These are phyloP conservation scores for Thaumatotibia leucotreta DNA, from an alignment of 1,140 invertebrate genomes.

Conservation along the genomic window DNA sequence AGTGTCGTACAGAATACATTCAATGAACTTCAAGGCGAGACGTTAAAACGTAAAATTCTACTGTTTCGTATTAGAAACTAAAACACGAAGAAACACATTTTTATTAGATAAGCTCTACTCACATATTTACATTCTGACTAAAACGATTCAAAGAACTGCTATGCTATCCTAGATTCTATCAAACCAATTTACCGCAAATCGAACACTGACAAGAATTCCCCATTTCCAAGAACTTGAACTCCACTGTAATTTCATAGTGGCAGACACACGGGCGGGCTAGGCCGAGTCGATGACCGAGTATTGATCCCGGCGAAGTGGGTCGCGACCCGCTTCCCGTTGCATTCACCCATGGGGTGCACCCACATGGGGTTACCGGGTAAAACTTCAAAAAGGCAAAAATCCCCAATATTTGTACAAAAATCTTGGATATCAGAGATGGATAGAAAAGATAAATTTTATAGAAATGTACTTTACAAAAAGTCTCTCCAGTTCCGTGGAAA, in stretches of 20 bases:
- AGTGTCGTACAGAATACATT: no score
- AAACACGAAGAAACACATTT: no score
- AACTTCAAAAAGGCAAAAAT: background rate
- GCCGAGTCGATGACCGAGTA: slow-evolving; percentile 73
- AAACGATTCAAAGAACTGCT: background rate
- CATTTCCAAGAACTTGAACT: slow-evolving; percentile 3
- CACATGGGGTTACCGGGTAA: slow-evolving; percentile 14
- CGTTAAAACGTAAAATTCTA: no score
- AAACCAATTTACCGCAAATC: background rate
- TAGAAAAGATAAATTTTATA: no score
- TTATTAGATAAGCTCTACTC: no score
- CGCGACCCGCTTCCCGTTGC: slow-evolving; percentile 67
- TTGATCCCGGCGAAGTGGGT: slow-evolving; percentile 69
- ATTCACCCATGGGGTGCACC: slow-evolving; percentile 42
- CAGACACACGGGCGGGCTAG: slow-evolving; percentile 31
- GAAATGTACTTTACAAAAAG: no score
- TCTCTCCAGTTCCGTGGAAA: no score
- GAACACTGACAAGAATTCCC: background rate
- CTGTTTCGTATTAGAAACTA: no score
- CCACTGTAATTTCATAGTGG: slow-evolving; percentile 22
- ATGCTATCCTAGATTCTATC: background rate
- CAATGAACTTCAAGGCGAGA: no score
- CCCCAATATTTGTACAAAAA: background rate
- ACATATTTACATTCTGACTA: background rate
- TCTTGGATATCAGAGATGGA: no score